A percentile compares a stretch with the other conserved stretches of the same genome.
These are phyloP conservation scores for Leiothrix lutea DNA, from an alignment of 2,113 vertebrate species.

Conservation along the genomic window DNA sequence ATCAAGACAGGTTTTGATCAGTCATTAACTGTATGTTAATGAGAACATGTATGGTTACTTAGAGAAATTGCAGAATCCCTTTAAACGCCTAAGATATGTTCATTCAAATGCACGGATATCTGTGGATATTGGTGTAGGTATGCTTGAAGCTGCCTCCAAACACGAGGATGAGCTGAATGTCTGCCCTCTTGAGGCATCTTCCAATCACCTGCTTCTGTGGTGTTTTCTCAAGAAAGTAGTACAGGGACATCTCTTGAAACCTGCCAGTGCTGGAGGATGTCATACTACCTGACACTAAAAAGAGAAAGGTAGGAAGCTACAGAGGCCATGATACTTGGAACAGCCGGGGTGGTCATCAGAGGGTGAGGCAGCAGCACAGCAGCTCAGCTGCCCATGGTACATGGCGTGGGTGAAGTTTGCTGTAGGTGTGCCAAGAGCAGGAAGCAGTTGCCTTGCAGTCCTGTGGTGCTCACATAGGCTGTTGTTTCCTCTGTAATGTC, in stretches of 20 bases:
- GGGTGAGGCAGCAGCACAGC: neutral
- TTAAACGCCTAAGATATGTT: neutral
- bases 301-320: neutral
- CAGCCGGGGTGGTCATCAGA: neutral
- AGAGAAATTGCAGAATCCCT: neutral
- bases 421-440: neutral
- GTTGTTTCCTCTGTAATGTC: neutral
- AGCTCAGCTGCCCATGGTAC: neutral
- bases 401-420: fast-evolving
- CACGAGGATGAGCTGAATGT: neutral
- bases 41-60: neutral
- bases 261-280: neutral
- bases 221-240: neutral
- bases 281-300: neutral
- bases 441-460: neutral
- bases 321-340: neutral
- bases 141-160: neutral
- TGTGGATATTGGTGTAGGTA: neutral
- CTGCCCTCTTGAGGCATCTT: neutral
- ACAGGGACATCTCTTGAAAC: neutral
- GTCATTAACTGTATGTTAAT: no score
- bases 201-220: neutral
- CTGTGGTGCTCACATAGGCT: neutral
- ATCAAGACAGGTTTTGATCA: neutral
- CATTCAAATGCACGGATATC: neutral